Evolutionary conservation across 53 echinoderm and acorn worm genomes (phyloP).

Genomic region (Echinarachnius parma): DNA sequence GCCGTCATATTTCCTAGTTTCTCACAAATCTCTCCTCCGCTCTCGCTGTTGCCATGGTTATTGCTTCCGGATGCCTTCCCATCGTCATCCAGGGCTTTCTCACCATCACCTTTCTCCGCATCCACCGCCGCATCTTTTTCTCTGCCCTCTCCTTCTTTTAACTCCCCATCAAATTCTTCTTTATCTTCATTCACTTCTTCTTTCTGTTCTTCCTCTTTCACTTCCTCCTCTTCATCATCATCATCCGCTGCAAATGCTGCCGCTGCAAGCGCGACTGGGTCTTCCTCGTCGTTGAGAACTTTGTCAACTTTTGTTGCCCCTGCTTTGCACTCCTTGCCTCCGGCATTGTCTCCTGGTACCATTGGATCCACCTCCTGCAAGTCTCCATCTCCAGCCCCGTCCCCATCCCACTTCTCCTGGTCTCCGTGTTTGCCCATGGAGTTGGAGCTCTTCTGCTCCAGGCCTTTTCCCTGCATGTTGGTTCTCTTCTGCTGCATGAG

Average conservation of each 20-base stretch:
- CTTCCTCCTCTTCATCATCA: background rate
- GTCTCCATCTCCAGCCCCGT: constrained; percentile 1
- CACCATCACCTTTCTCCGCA: background rate
- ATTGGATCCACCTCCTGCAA: constrained; percentile 40
- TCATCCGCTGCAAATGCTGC: constrained; percentile 34
- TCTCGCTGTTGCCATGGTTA: background rate
- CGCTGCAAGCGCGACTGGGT: constrained; percentile 27
- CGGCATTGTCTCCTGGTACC: constrained; percentile 2
- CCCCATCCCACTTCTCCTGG: background rate
- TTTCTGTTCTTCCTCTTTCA: background rate
- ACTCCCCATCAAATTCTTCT: too few species aligned
- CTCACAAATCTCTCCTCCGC: too few species aligned
- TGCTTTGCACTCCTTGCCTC: constrained; percentile 1
- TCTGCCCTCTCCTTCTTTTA: constrained; percentile 3
- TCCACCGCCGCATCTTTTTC: constrained; percentile 1
- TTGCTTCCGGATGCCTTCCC: background rate
- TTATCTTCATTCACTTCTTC: background rate
- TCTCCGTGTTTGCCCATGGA: background rate
- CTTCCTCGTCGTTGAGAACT: constrained; percentile 2
- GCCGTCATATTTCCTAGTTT: too few species aligned
- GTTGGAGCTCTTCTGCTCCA: background rate
- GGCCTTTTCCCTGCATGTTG: background rate
- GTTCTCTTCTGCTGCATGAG: background rate
- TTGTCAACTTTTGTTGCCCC: constrained; percentile 28
- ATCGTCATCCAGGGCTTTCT: constrained; percentile 31